phyloP scores from a whole-genome alignment of 2,888 invertebrate genomes.

The Eulithis prunata region DNA sequence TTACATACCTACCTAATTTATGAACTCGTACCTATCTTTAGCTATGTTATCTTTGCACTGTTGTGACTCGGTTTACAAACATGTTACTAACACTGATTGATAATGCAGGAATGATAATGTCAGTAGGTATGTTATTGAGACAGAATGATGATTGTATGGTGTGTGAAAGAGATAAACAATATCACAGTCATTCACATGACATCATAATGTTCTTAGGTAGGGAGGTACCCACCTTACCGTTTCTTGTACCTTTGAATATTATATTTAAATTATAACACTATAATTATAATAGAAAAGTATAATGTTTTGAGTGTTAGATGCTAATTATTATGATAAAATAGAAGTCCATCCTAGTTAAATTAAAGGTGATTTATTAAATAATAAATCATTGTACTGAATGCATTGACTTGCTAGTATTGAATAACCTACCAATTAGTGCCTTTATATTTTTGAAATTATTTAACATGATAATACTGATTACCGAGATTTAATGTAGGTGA shows the following conservation, averaged over 20 bases:
- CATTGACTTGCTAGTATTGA: slow-evolving; percentile 9
- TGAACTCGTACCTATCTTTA: not conserved
- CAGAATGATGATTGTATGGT: slow-evolving; percentile 17
- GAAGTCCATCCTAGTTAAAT: slow-evolving; percentile 24
- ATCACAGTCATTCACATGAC: slow-evolving; percentile 15
- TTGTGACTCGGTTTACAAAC: slow-evolving; percentile 38
- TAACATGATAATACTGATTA: slow-evolving; percentile 6
- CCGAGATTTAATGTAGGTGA: not conserved
- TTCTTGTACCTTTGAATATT: not conserved
- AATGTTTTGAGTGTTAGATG: not conserved
- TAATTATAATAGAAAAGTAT: not conserved
- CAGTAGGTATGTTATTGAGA: slow-evolving; percentile 20
- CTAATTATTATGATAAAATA: not conserved
- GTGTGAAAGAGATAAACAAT: slow-evolving; percentile 6
- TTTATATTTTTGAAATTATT: slow-evolving; percentile 14
- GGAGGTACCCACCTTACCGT: not conserved
- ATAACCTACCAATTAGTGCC: slow-evolving; percentile 13
- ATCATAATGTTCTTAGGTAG: slow-evolving; percentile 11
- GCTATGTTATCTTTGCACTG: slow-evolving; percentile 6
- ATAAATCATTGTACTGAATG: not conserved
- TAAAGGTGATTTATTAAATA: slow-evolving; percentile 20
- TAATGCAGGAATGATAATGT: slow-evolving; percentile 31
- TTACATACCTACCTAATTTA: not conserved
- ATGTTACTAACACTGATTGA: slow-evolving; percentile 41
- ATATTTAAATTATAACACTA: too few relatives aligned